Evolutionary conservation across 2,888 invertebrate species (phyloP).

Genomic region (Eupithecia insigniata): DNA sequence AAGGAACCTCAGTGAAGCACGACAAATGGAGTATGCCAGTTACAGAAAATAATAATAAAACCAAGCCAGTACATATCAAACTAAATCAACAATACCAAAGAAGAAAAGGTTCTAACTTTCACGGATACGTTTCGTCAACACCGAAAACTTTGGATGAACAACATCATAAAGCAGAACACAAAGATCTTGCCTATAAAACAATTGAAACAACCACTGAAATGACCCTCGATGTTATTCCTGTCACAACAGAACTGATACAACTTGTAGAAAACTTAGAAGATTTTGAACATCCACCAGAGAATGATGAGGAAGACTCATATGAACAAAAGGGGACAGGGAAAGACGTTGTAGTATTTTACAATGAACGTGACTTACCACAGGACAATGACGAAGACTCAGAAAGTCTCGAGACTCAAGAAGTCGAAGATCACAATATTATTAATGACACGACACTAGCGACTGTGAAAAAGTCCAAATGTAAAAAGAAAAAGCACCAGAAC

Average conservation of each 20-base stretch:
- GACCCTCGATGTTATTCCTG: slow-evolving; percentile 40
- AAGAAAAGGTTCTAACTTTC: slow-evolving; percentile 77
- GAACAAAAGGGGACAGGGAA: slow-evolving; percentile 62
- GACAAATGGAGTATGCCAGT: slow-evolving; percentile 67
- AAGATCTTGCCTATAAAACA: slow-evolving; percentile 50
- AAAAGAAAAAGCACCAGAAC: slow-evolving; percentile 68
- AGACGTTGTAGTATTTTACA: slow-evolving; percentile 61
- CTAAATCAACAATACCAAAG: slow-evolving; percentile 45
- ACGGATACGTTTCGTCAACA: slow-evolving; percentile 67
- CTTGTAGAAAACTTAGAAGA: slow-evolving; percentile 46
- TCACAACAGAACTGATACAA: slow-evolving; percentile 25
- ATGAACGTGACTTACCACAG: slow-evolving; percentile 45
- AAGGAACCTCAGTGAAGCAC: slow-evolving; percentile 79
- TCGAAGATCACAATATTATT: slow-evolving; percentile 48
- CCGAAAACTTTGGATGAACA: slow-evolving; percentile 53
- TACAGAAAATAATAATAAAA: slow-evolving; percentile 40
- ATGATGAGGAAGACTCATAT: slow-evolving; percentile 24
- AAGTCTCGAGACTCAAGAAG: slow-evolving; percentile 55
- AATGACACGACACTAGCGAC: slow-evolving; percentile 51
- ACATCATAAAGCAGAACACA: slow-evolving; percentile 55
- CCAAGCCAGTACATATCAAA: slow-evolving; percentile 45
- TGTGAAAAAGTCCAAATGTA: slow-evolving; percentile 74
- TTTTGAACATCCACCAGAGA: slow-evolving; percentile 29
- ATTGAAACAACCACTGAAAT: slow-evolving; percentile 42
- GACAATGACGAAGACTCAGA: slow-evolving; percentile 46